Conservation (phyloP, 2,797 vertebrate species). For the Enteromius anoplus region DNA sequence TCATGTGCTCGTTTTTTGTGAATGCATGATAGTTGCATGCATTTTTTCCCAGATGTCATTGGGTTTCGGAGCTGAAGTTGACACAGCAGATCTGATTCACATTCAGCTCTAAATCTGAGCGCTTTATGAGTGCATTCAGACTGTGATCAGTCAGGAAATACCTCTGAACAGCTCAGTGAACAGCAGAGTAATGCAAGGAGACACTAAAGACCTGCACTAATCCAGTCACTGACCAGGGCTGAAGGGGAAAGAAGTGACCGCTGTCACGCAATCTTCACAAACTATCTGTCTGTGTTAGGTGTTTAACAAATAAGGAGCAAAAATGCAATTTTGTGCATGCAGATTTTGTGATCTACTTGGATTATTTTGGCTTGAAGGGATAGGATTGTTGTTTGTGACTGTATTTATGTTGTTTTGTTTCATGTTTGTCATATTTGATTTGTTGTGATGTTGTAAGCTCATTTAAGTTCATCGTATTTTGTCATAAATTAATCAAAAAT, state of each 20-base stretch:
- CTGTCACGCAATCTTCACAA: background rate
- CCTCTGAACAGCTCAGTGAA: slow-evolving; percentile 31
- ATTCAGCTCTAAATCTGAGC: slow-evolving; percentile 76
- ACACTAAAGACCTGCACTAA: slow-evolving; percentile 43
- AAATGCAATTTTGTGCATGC: background rate
- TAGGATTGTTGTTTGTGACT: background rate
- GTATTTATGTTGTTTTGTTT: background rate
- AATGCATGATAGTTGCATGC: background rate
- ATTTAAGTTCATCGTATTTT: background rate
- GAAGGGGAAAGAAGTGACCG: background rate
- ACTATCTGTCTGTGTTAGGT: background rate
- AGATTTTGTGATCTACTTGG: background rate
- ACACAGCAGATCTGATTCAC: slow-evolving; percentile 76
- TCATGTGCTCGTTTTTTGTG: slow-evolving; percentile 20
- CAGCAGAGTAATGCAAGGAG: slow-evolving; percentile 33
- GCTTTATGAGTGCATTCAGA: slow-evolving; percentile 72
- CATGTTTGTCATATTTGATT: background rate
- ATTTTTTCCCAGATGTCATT: background rate
- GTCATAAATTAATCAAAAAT: too few relatives aligned
- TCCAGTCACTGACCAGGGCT: slow-evolving; percentile 47
- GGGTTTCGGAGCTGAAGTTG: slow-evolving; percentile 65
- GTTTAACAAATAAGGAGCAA: background rate
- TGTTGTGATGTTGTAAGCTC: background rate
- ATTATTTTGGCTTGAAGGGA: background rate
- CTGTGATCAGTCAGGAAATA: slow-evolving; percentile 63